These are phyloP conservation scores for Drosophila varians DNA, from an alignment of 1,140 invertebrate species.

Conservation along the genomic window DNA sequence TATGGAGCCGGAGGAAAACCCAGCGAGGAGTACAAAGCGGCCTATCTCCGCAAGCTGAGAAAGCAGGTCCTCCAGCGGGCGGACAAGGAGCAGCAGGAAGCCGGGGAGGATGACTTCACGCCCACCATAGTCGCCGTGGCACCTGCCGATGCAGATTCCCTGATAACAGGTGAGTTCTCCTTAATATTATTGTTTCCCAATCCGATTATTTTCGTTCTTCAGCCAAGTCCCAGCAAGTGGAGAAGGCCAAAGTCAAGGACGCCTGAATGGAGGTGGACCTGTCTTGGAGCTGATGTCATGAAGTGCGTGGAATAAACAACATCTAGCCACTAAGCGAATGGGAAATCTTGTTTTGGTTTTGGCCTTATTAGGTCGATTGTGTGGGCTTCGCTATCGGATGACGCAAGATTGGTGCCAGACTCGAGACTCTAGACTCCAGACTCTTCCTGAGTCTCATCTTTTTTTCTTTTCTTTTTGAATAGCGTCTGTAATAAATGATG, in stretches of 20 bases:
- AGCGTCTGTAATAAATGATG: neutral
- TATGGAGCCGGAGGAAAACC: conserved; percentile 77
- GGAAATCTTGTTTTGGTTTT: conserved; percentile 40
- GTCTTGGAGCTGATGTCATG: conserved; percentile 32
- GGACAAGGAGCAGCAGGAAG: conserved; percentile 4
- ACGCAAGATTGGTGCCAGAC: conserved; percentile 10
- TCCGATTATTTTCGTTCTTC: conserved; percentile 1
- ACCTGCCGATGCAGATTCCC: conserved; percentile 46
- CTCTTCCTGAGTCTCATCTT: neutral
- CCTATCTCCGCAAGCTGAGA: conserved; percentile 76
- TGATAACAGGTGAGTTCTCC: conserved; percentile 55
- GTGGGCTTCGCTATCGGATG: conserved; percentile 12
- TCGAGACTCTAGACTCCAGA: neutral
- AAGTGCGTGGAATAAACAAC: conserved; percentile 12
- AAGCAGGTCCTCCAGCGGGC: conserved; percentile 71
- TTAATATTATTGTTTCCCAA: neutral
- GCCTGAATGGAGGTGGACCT: conserved; percentile 19
- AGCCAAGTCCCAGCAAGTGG: conserved; percentile 61
- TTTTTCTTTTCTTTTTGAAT: neutral
- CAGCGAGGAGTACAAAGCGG: conserved; percentile 77
- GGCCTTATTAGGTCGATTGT: conserved; percentile 24
- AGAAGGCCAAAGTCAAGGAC: conserved; percentile 67
- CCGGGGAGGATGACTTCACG: conserved; percentile 2
- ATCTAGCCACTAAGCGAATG: conserved; percentile 7
- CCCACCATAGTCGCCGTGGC: conserved; percentile 16